These are phyloP conservation scores for Drosophila bunnanda DNA, from an alignment of 2,888 invertebrate species.

Conservation along the genomic window DNA sequence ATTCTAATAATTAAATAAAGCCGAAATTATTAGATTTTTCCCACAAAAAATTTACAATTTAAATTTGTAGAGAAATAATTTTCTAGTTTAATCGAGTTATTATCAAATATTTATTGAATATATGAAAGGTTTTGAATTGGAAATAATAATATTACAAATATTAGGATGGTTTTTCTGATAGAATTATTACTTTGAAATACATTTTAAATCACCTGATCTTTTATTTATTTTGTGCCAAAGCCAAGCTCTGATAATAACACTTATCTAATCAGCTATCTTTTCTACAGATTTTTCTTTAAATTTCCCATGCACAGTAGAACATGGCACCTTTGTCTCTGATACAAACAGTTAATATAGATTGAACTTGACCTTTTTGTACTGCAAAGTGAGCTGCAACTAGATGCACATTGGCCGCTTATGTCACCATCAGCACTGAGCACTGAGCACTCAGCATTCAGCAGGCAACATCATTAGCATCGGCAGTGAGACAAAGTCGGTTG, in stretches of 20 bases:
- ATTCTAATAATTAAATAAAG: background rate
- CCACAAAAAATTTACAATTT: too few relatives aligned
- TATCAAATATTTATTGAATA: background rate
- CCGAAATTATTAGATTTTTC: background rate
- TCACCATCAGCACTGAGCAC: constrained; percentile 24
- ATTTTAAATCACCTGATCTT: background rate
- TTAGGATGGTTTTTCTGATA: too few relatives aligned
- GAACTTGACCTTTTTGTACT: constrained; percentile 65
- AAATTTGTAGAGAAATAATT: too few relatives aligned
- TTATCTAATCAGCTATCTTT: background rate
- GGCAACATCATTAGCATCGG: constrained; percentile 34
- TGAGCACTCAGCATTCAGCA: background rate
- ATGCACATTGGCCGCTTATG: constrained; percentile 47
- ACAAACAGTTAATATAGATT: constrained; percentile 10
- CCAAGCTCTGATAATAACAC: background rate
- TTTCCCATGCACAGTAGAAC: background rate
- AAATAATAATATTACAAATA: background rate
- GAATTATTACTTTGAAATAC: background rate
- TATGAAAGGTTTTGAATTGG: background rate
- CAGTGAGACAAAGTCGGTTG: constrained; percentile 22
- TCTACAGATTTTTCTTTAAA: background rate
- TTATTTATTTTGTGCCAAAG: background rate
- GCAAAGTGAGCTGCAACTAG: constrained; percentile 41
- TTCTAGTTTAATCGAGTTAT: too few relatives aligned
- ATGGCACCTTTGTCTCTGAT: background rate